A percentile compares a stretch with the other conserved stretches of the same genome.
These are phyloP conservation scores for Tangara arthus DNA, from an alignment of 2,797 vertebrate genomes.

Conservation along the genomic window DNA sequence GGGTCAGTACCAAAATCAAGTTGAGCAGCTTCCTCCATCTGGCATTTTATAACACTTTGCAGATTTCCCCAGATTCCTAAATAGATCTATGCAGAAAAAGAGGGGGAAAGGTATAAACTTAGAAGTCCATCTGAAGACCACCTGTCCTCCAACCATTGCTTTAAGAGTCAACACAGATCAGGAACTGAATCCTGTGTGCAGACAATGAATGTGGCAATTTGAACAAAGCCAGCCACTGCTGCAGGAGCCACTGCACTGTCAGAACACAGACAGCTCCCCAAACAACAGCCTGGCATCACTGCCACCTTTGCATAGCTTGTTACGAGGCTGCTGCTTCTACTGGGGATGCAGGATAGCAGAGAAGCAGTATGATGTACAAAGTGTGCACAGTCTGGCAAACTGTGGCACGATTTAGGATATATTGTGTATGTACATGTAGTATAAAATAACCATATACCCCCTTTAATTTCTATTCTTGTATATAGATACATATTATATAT, in stretches of 20 bases:
- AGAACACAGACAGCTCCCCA: not conserved
- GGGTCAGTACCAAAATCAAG: constrained; percentile 87
- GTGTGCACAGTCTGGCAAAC: not conserved
- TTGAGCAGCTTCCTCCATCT: constrained; percentile 86
- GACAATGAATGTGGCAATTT: not conserved
- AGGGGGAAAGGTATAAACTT: not conserved
- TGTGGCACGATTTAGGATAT: not conserved
- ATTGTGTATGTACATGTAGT: not conserved
- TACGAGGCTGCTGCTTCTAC: not conserved
- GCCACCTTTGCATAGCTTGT: not conserved
- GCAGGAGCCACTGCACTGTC: not conserved
- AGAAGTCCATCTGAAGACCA: not conserved
- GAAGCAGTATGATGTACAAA: not conserved
- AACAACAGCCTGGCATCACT: not conserved
- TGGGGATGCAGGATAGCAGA: not conserved
- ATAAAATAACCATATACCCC: not conserved
- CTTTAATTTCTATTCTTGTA: not conserved
- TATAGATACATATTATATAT: not conserved
- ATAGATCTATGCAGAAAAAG: constrained; percentile 83
- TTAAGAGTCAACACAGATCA: not conserved
- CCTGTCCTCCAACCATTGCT: not conserved
- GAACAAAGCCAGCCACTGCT: not conserved
- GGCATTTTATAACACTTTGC: constrained; percentile 94
- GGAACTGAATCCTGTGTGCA: not conserved
- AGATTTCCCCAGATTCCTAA: constrained; percentile 93